Base-by-base conservation (phyloP, 2,113 vertebrate species). In the Grallaria varia region DNA sequence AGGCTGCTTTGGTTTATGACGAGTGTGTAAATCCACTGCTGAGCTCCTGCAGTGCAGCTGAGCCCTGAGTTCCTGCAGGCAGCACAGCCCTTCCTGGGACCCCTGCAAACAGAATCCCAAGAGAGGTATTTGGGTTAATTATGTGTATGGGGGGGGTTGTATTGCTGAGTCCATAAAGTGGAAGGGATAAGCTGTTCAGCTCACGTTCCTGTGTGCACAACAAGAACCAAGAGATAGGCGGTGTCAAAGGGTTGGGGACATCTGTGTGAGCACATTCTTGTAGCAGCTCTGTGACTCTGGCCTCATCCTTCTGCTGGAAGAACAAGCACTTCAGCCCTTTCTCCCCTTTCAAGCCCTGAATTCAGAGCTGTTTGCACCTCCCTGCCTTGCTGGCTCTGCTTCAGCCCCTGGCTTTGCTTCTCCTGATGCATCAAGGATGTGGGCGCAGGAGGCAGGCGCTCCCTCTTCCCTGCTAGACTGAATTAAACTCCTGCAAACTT, bases 231-330 rank as follows among this genome's bases (percentile, higher is more conserved):
- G 62, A 68, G 62, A 33, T 16, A 30, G 12, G 10, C 25, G 22
- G 20, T 25, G 33, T 31, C 16, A 20, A 2, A 64, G 56, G 53
- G 10, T 6, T 15, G 42, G 27, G 42, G 50, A 9, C 1, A 0
- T 42, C 42, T 45, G 23, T 0, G 2, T 63, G 53, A 67, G 31
- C 0, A 0, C 12, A 10, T 84, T 86, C n/a, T 31, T 39, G 20
- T 37, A 28, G 80, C 30, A 59, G 30, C 16, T 55, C 7, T 28
- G 9, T 72, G 79, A 40, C 19, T 28, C 52, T 10, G 52, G 47
- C 74, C 33, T 59, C 2, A 0, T 81, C 35, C 30, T 90, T 11
- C 42, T 83, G 55, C 60, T 84, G 3, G 8, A 0, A 24, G 59
- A 62, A 12, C 60, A 25, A 59, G 67, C 2, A 2, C 23, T 40